These are phyloP conservation scores for Microtus richardsoni DNA, from an alignment of 2,113 vertebrate genomes.

Conservation along the genomic window DNA sequence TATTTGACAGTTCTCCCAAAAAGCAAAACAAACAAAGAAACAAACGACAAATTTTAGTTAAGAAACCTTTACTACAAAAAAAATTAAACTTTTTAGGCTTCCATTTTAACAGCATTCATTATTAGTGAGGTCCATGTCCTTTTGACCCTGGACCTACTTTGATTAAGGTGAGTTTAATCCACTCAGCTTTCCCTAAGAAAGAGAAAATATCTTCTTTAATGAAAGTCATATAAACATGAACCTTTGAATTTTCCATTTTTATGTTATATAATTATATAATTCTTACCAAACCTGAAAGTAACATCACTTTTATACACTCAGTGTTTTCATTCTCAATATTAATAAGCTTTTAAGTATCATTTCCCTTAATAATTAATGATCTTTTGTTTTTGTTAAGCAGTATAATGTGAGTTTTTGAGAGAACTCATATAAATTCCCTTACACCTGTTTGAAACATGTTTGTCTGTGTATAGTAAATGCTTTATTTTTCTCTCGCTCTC, in stretches of 20 bases:
- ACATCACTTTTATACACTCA: background rate
- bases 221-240: background rate
- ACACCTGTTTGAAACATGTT: background rate
- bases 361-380: background rate
- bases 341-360: background rate
- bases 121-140: background rate
- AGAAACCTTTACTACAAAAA: constrained; percentile 44
- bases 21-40: no score
- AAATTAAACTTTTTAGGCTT: constrained; percentile 8
- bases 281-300: background rate
- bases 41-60: background rate
- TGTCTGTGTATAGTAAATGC: background rate
- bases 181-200: background rate
- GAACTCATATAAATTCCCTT: constrained; percentile 15
- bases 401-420: background rate
- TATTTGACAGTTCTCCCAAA: no score
- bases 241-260: constrained; percentile 1
- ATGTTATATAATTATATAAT: background rate
- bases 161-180: background rate
- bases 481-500: constrained; percentile 59
- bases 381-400: constrained; percentile 1
- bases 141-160: background rate
- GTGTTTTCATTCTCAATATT: background rate
- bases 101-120: background rate
- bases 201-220: background rate